These are phyloP conservation scores for Sorex fumeus DNA, from an alignment of 2,113 vertebrate genomes.

Conservation along the genomic window DNA sequence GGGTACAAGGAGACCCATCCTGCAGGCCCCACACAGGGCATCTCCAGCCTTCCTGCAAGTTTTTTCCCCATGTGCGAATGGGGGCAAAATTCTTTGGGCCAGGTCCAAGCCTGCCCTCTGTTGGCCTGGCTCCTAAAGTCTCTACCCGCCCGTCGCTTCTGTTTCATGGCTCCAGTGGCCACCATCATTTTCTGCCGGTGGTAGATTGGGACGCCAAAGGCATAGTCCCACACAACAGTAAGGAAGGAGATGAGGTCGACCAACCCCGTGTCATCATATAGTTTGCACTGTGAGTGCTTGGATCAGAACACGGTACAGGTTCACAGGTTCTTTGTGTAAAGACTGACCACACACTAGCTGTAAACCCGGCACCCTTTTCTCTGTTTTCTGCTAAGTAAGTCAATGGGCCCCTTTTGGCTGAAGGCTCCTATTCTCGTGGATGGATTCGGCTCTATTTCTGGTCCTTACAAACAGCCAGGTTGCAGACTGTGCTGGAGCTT, in stretches of 20 bases:
- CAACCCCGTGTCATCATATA: too few relatives aligned
- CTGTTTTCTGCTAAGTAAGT: not conserved
- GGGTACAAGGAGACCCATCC: not conserved
- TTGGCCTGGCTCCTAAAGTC: not conserved
- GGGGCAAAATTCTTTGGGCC: rapidly evolving
- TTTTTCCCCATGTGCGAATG: too few relatives aligned
- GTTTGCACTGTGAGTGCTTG: too few relatives aligned
- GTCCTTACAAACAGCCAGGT: not conserved
- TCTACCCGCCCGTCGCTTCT: not conserved
- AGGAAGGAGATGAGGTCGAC: too few relatives aligned
- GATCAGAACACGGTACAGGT: not conserved
- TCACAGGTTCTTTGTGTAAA: not conserved
- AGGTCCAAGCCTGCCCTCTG: too few relatives aligned
- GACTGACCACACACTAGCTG: rapidly evolving
- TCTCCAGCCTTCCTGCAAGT: rapidly evolving
- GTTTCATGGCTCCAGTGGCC: not conserved
- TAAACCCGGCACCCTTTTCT: not conserved
- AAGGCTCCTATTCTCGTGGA: not conserved
- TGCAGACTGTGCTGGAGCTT: not conserved
- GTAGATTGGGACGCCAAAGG: not conserved
- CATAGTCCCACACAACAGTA: too few relatives aligned
- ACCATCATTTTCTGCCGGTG: too few relatives aligned
- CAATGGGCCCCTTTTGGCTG: not conserved
- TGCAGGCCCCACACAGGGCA: rapidly evolving
- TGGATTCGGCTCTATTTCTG: not conserved